Evolutionary conservation across 2,888 invertebrate genomes (phyloP).

Genomic region (Agriopis aurantiaria): DNA sequence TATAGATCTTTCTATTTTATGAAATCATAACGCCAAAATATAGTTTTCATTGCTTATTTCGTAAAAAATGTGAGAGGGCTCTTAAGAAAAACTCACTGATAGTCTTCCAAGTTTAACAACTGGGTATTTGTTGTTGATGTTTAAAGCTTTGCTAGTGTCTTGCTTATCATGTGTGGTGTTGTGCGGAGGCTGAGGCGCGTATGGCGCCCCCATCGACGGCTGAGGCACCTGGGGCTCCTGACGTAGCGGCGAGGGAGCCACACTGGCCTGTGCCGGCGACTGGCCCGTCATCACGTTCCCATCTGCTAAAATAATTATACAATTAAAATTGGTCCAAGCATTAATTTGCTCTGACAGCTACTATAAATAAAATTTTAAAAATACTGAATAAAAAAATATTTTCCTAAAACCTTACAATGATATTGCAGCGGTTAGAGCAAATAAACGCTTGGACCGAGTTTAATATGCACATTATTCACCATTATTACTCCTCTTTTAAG

Average conservation of each 20-base stretch:
- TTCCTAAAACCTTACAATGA: too few species aligned
- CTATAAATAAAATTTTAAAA: too few species aligned
- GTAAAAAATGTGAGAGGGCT: too few species aligned
- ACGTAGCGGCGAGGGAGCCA: conserved; percentile 85
- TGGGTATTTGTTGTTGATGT: conserved; percentile 74
- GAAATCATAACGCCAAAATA: too few species aligned
- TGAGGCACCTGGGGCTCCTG: conserved; percentile 84
- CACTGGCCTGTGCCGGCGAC: conserved; percentile 88
- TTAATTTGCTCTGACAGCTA: too few species aligned
- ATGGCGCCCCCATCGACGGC: conserved; percentile 80
- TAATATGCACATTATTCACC: neutral
- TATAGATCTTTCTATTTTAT: too few species aligned
- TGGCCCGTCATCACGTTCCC: conserved; percentile 83
- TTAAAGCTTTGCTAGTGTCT: conserved; percentile 67
- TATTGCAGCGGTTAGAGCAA: too few species aligned
- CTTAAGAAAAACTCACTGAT: conserved; percentile 67
- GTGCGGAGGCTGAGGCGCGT: conserved; percentile 55
- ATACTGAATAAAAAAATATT: too few species aligned
- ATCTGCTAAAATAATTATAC: conserved; percentile 51
- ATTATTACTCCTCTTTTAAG: neutral
- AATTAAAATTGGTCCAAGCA: too few species aligned
- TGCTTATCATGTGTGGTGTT: conserved; percentile 64
- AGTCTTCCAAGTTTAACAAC: conserved; percentile 82
- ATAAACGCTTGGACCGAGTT: too few species aligned
- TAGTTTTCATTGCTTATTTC: too few species aligned